Evolutionary conservation across 2,113 vertebrate species (phyloP), one percentile per base, ranked within the genome.

Genomic region (Zapornia atra): DNA sequence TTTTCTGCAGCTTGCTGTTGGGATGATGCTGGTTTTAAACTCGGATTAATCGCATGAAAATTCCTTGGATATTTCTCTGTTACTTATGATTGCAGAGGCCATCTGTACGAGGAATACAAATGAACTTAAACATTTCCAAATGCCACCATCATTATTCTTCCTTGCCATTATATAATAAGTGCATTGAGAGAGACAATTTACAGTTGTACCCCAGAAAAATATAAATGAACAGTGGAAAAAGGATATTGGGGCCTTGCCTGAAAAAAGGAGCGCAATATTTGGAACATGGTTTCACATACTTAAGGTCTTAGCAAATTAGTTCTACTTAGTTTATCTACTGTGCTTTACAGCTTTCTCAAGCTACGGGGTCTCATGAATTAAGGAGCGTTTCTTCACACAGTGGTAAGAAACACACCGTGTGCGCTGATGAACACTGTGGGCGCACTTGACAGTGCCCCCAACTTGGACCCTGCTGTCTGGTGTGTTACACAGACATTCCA

Each of bases 61-160:
- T 84, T 96, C 85, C 72, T 90, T 76, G 76, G 69, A 93, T 92
- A 79, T 34, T 97, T 96, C 88, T 77, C 78, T 59, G 61, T 86
- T 93, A 83, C 91, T 97, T 96, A 94, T 9, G 75, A 97, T 94
- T 88, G 96, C 91, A 95, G 92, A 90, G 75, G 89, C 92, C 94
- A 94, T 96, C 89, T 97, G 96, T 73, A 96, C 68, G 65, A 69
- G 56, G 93, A 91, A 95, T 80, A 96, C 78, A 96, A 97, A 97
- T 82, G 77, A 96, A 94, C 88, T 90, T 94, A 88, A 96, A 80
- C 80, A 92, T 97, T 96, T 97, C 94, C 82, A 97, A 97, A 97
- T 96, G 88, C 90, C 93, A 96, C 64, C 51, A 68, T 68, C 88
- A 97, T 96, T 86, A 93, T 88, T 96, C 95, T 96, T 95, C 73